Base-by-base conservation (phyloP, 2,888 invertebrate species). In the Tetanocera ferruginea region DNA sequence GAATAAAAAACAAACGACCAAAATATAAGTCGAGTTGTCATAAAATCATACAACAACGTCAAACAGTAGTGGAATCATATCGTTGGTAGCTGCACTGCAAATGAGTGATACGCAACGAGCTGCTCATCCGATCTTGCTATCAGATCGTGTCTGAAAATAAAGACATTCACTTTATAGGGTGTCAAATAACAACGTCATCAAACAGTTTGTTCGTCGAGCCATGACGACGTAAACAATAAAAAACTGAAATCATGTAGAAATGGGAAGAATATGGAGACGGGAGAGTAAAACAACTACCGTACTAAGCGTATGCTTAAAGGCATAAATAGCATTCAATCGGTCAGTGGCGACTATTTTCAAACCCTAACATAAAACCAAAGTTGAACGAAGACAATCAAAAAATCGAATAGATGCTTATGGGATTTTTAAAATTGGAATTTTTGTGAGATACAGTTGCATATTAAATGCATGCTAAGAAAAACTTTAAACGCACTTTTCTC, bases 81-180 rank as follows among this genome's bases (percentile, higher is more conserved):
- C n/a, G 69, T 14, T 25, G 69, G 43, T 25, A 23, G 34, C 28
- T 49, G 14, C 6, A 17, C 28, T 49, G 14, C 6, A 17, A 28
- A 70, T 70, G 8, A 28, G 34, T 66, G 9, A n/a, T 17, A 19
- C 34, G 34, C 9, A 19, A 34, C 23, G 28, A 70, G 52, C 52
- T 52, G 70, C n/a, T 37, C 31, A 57, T 19, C 52, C 43, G 43
- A 72, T 72, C 37, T 57, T 23, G 57, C 23, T 43, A 72, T 37
- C 72, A 60, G 60, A 72, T 72, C 60, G 72, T 51, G 64, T 5
- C 43, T 67, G 52, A 60, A 19, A 28, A 81, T 86, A 83, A 85
- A 86, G 80, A 81, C 77, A 69, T 75, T 78, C 77, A 83, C 82
- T 84, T 85, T 85, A 85, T 76, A 79, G 82, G 86, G 86, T 86